A percentile compares a stretch with the other conserved stretches of the same genome.
phyloP scores from a whole-genome alignment of 1,140 invertebrate genomes.

The Asobara japonica region DNA sequence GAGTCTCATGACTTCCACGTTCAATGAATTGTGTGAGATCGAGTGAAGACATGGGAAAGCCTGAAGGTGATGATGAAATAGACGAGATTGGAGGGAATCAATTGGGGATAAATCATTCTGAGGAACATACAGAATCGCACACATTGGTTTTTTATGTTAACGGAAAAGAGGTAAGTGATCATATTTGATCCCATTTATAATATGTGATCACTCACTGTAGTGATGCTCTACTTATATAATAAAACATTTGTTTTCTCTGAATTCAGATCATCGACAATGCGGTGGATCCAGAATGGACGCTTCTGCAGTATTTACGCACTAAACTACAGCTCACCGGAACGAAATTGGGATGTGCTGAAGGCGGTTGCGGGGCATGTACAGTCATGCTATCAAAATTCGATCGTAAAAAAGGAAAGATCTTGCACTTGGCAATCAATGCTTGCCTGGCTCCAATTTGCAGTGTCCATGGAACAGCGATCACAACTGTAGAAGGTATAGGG shows the following conservation, averaged over 20 bases:
- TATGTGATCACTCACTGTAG: not conserved
- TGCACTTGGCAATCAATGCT: slow-evolving; percentile 88
- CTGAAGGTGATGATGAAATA: too few relatives aligned
- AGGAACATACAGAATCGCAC: slow-evolving; percentile 25
- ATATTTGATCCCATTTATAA: slow-evolving; percentile 16
- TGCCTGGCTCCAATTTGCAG: slow-evolving; percentile 86
- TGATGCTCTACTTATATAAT: not conserved
- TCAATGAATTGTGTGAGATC: too few relatives aligned
- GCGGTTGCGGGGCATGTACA: slow-evolving; percentile 93
- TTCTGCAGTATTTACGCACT: slow-evolving; percentile 83
- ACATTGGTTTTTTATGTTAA: slow-evolving; percentile 61
- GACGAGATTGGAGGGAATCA: too few relatives aligned
- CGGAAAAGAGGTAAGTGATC: slow-evolving; percentile 59
- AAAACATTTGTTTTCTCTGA: too few relatives aligned
- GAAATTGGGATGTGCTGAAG: slow-evolving; percentile 93
- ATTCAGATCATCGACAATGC: slow-evolving; percentile 77
- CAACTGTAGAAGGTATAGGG: slow-evolving; percentile 90
- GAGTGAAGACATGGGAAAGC: too few relatives aligned
- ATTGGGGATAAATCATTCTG: not conserved
- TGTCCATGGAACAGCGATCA: slow-evolving; percentile 86
- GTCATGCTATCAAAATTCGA: slow-evolving; percentile 89
- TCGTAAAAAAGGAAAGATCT: slow-evolving; percentile 69
- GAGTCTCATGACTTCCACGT: too few relatives aligned
- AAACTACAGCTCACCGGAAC: slow-evolving; percentile 86
- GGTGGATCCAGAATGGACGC: slow-evolving; percentile 86